Percentiles rank a stretch among this genome's conserved stretches.
Evolutionary conservation across 2,888 invertebrate genomes (phyloP).

Genomic region (Lydus trimaculatus): DNA sequence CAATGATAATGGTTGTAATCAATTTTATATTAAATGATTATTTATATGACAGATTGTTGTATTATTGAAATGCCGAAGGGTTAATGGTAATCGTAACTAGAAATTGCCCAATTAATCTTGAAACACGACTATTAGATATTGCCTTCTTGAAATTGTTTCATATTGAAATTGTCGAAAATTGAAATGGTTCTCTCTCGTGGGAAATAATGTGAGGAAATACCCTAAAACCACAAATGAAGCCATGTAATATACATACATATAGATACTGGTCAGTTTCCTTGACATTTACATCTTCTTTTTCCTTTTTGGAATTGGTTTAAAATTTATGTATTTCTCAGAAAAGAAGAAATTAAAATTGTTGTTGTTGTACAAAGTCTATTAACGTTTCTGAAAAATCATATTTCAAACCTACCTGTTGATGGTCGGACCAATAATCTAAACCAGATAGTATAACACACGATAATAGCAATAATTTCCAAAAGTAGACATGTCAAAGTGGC

Average conservation of each 20-base stretch:
- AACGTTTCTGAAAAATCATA: background rate
- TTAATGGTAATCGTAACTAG: background rate
- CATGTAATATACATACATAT: too few relatives aligned
- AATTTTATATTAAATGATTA: background rate
- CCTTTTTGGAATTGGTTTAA: background rate
- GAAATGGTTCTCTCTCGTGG: background rate
- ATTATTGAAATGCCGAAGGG: background rate
- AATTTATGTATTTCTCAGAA: background rate
- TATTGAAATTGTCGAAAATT: background rate
- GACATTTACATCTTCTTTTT: background rate
- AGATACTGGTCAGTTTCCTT: background rate
- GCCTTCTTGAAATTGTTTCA: background rate
- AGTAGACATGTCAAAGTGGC: too few relatives aligned
- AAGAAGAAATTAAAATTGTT: background rate
- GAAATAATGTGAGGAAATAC: background rate
- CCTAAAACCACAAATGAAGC: constrained; percentile 5
- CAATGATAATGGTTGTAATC: background rate
- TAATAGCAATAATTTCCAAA: background rate
- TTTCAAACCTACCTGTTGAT: background rate
- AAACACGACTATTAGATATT: background rate
- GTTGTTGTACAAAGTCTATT: background rate
- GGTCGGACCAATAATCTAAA: background rate
- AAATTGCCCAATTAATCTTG: constrained; percentile 1
- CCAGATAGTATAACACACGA: background rate
- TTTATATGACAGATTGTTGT: background rate